Evolutionary conservation across 2,113 vertebrate genomes (phyloP).

Genomic region (Elaphurus davidianus): DNA sequence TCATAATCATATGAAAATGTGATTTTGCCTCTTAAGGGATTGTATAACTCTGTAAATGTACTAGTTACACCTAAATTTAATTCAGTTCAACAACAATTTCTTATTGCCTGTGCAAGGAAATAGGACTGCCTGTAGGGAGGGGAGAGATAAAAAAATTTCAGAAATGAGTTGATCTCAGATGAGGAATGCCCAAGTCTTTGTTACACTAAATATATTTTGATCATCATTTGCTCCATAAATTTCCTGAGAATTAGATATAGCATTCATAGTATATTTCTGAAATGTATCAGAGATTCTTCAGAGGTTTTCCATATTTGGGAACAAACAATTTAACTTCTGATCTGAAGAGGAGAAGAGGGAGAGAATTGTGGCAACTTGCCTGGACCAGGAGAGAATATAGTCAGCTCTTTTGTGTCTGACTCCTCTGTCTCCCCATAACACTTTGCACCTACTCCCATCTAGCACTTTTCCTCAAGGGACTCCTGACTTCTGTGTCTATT

Average conservation of each 20-base stretch:
- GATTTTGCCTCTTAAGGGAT: neutral
- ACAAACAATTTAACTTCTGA: conserved; percentile 6
- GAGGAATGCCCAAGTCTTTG: conserved; percentile 26
- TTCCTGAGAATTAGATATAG: conserved; percentile 3
- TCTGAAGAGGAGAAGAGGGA: neutral
- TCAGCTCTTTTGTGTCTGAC: neutral
- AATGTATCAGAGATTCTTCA: conserved; percentile 25
- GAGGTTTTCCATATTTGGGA: neutral
- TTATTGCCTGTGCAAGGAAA: conserved; percentile 23
- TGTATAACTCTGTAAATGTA: conserved; percentile 19
- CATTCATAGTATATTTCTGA: conserved; percentile 37
- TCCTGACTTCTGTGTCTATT: neutral
- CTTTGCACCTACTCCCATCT: neutral
- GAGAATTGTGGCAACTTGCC: neutral
- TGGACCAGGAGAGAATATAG: neutral
- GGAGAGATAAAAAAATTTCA: conserved; percentile 1
- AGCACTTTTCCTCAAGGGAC: neutral
- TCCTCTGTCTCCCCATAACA: neutral
- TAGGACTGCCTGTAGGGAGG: neutral
- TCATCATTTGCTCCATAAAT: neutral
- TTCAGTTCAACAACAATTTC: conserved; percentile 39
- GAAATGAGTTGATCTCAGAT: conserved; percentile 46
- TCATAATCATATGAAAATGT: conserved; percentile 16
- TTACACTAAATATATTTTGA: conserved; percentile 10
- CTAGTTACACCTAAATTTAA: conserved; percentile 35